Base-by-base conservation (phyloP, 1,140 invertebrate species). In the Zaprionus tsacasi region DNA sequence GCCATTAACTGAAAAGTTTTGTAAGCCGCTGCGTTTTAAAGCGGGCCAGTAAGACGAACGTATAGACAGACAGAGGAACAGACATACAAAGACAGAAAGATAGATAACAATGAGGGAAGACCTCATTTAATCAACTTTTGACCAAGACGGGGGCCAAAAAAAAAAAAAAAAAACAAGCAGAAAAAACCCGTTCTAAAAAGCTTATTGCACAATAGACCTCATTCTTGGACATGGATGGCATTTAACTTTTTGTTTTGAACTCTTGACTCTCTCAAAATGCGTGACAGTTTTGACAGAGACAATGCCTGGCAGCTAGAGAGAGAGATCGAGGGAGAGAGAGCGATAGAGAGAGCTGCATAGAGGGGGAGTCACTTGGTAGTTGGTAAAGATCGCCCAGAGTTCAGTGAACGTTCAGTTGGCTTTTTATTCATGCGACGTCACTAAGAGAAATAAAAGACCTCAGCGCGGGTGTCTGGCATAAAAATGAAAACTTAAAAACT, bases 1-100 rank as follows among this genome's bases (percentile, higher is more conserved):
- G 82, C 76, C 76, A 86, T 86, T 87, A 86, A 79, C 79, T 70
- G 68, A 87, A 87, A 86, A 87, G 50, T 87, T 85, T 87, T 78
- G 56, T 63, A 52, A 70, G 75, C 57, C 69, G 82, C 68, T 76
- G 82, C 68, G 81, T 81, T 85, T 82, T 71, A 74, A 75, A 81
- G 58, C 67, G 63, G 74, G 63, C 50, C 58, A 70, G 56, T 11
- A 57, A 40, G 13, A 25, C 48, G 59, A 74, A 50, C 33, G 50
- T 35, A 65, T 30, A 36, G 33, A 15, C 43, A 30, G 21, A 21
- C 33, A 54, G 70, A 60, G 3, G 60, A 56, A 64, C 4, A 40
- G 38, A 40, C 38, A 40, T 13, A 43, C 38, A 43, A 43, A n/a
- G 38, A 6, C 43, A 54, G 48, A 52, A 45, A 55, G 50, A 66